A percentile compares a stretch with the other conserved stretches of the same genome.
phyloP scores from a whole-genome alignment of 2,113 vertebrate species.

The Mastomys natalensis region DNA sequence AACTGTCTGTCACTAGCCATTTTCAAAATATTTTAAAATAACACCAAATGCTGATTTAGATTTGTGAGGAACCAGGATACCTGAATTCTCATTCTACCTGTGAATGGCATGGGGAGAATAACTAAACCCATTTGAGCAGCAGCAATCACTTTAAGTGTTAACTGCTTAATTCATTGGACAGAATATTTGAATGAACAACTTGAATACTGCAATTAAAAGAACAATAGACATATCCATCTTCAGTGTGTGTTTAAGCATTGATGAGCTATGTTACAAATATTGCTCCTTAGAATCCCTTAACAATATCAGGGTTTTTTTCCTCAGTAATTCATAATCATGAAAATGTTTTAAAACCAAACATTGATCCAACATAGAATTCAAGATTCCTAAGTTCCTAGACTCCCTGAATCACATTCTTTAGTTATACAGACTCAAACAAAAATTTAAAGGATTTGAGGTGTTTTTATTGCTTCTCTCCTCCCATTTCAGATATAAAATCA shows the following conservation, averaged over 20 bases:
- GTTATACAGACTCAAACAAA: neutral
- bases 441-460: neutral
- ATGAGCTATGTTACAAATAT: neutral
- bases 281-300: constrained; percentile 6
- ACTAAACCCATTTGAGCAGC: neutral
- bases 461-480: neutral
- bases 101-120: neutral
- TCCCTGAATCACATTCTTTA: neutral
- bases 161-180: neutral
- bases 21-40: constrained; percentile 33
- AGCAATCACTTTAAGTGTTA: neutral
- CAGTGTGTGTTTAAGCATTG: neutral
- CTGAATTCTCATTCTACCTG: neutral
- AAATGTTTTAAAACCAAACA: neutral
- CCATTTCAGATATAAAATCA: constrained; percentile 16
- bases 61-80: neutral
- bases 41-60: neutral
- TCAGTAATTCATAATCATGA: neutral
- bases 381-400: neutral
- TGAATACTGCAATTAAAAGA: neutral
- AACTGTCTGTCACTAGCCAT: neutral
- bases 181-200: neutral
- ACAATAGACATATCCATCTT: neutral
- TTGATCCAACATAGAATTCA: neutral
- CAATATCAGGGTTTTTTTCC: neutral